Evolutionary conservation across 2,113 vertebrate genomes (phyloP), one percentile per base, ranked within the genome.

Genomic region (Xenus cinereus): DNA sequence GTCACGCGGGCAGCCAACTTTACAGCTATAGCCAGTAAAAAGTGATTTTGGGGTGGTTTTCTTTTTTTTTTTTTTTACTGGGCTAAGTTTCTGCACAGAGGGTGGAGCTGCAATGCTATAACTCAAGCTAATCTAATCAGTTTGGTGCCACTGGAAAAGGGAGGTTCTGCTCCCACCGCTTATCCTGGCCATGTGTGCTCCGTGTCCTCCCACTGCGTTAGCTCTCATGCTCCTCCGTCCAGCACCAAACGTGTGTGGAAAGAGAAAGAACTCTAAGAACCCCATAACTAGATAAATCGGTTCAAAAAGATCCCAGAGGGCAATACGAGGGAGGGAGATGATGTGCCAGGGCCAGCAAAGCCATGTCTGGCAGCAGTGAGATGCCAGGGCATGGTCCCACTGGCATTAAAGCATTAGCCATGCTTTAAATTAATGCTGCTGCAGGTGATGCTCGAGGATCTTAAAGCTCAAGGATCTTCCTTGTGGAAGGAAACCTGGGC

Each of bases 331-430:
- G 43, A 20, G 3, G 11, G 20, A 45, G n/a, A 12, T 20, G 17
- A 73, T 7, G 12, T 8, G 51, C 32, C 45, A 26, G 3, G 27
- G 43, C 12, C 63, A 50, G 56, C 30, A 68, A 74, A 91, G 45
- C 48, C 3, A 1, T 1, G 2, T 9, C 23, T 1, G 2, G 43
- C 59, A 72, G 66, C 22, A 7, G 35, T 1, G 1, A 20, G 74
- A 50, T 43, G 48, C 22, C 33, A 22, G n/a, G 53, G 30, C 12
- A 16, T 0, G 11, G 59, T 72, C 50, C 32, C 35, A 28, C 26
- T 4, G 0, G 72, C 41, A 7, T 37, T 37, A 56, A 63, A 48
- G 48, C 9, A 46, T 26, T 15, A 78, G 41, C 37, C 12, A 14
- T 4, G 20, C 35, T 63, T 68, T 51, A 39, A 32, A 51, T 62